Percentiles rank a stretch among this genome's conserved stretches.
These are phyloP conservation scores for Bruchidius siliquastri DNA, from an alignment of 2,888 invertebrate species.

Conservation along the genomic window DNA sequence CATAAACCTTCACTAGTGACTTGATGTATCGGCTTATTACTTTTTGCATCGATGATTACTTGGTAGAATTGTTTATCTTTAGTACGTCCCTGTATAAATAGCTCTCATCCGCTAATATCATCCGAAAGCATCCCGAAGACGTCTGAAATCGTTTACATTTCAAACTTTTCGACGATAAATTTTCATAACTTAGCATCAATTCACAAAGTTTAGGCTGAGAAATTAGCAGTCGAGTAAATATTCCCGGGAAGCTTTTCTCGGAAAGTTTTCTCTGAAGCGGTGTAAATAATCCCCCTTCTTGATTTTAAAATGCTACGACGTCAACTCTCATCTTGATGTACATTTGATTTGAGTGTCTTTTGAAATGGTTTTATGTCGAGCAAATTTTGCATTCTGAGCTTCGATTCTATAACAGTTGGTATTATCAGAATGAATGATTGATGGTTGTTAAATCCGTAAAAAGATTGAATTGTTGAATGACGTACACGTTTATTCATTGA, in stretches of 20 bases:
- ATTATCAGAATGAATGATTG: not conserved
- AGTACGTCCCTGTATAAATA: not conserved
- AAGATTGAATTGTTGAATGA: too few species aligned
- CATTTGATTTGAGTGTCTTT: not conserved
- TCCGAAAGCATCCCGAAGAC: not conserved
- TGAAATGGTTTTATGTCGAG: not conserved
- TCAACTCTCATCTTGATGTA: not conserved
- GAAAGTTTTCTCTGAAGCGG: not conserved
- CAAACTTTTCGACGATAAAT: constrained; percentile 27
- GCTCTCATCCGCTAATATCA: not conserved
- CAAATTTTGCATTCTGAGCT: too few species aligned
- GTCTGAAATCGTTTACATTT: constrained; percentile 2
- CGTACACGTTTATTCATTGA: too few species aligned
- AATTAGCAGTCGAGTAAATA: not conserved
- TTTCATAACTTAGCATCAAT: constrained; percentile 24
- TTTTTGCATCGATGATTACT: too few species aligned
- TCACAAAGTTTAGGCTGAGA: not conserved
- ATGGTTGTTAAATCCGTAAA: too few species aligned
- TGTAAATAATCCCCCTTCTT: not conserved
- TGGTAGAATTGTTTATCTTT: not conserved
- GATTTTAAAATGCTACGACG: not conserved
- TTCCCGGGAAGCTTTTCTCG: not conserved
- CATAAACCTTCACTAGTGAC: too few species aligned
- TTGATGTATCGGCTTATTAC: too few species aligned
- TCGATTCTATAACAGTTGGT: too few species aligned